phyloP scores from a whole-genome alignment of 1,140 invertebrate genomes.

The Euglossa dilemma region DNA sequence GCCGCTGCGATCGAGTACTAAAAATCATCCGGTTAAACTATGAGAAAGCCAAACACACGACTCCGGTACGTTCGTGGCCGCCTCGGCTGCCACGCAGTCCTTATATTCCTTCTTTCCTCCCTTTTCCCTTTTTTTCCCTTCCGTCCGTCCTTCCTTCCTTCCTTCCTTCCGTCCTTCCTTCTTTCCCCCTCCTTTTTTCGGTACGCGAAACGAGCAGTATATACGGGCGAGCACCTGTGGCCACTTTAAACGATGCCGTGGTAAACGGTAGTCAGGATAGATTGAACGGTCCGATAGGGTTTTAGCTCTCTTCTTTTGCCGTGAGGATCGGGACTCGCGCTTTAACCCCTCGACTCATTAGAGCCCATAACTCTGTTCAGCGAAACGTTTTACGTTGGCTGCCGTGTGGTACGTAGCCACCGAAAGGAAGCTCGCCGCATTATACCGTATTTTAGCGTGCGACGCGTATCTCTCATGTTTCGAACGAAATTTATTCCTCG shows the following conservation, averaged over 20 bases:
- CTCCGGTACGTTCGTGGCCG: background rate
- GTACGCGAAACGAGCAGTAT: slow-evolving; percentile 33
- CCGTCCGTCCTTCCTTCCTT: background rate
- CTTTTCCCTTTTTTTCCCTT: background rate
- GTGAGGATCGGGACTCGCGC: slow-evolving; percentile 47
- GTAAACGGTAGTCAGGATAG: slow-evolving; percentile 67
- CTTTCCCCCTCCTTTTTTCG: slow-evolving; percentile 21
- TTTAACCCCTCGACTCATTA: slow-evolving; percentile 65
- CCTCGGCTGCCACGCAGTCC: background rate
- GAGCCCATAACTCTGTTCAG: slow-evolving; percentile 42
- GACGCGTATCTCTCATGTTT: slow-evolving; percentile 23
- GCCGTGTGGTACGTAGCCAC: slow-evolving; percentile 12
- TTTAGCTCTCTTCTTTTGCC: slow-evolving; percentile 51
- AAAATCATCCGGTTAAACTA: slow-evolving; percentile 67
- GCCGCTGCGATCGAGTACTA: slow-evolving; percentile 57
- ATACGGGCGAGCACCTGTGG: slow-evolving; percentile 65
- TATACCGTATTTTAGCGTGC: slow-evolving; percentile 17
- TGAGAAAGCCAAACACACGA: slow-evolving; percentile 76
- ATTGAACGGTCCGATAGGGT: slow-evolving; percentile 62
- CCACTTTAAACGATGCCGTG: slow-evolving; percentile 62
- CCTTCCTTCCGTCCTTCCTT: background rate
- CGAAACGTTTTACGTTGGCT: slow-evolving; percentile 47
- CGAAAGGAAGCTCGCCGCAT: slow-evolving; percentile 1
- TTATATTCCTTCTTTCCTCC: slow-evolving; percentile 19
- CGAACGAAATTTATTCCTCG: slow-evolving; percentile 31